phyloP scores from a whole-genome alignment of 92 coral and sea anemone species.

The Isaurus tuberculatus region DNA sequence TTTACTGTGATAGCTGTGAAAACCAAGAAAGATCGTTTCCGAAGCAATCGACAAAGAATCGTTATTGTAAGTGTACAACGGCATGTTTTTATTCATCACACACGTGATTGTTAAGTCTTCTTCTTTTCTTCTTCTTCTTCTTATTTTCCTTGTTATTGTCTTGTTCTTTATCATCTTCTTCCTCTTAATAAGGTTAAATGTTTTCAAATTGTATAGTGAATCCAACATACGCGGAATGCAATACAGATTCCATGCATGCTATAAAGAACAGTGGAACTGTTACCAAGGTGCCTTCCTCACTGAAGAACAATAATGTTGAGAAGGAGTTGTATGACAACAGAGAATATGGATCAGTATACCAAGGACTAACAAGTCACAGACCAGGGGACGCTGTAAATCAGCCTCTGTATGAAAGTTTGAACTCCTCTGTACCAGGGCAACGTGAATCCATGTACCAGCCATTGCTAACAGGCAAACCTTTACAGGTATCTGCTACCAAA shows the following conservation, averaged over 20 bases:
- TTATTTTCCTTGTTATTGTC: too few species aligned
- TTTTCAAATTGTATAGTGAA: not conserved
- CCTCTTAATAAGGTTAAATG: too few species aligned
- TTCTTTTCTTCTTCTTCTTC: too few species aligned
- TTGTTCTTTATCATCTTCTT: too few species aligned
- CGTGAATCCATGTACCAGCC: constrained; percentile 23
- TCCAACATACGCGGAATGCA: constrained; percentile 3
- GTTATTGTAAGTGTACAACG: constrained; percentile 15
- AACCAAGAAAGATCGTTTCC: not conserved
- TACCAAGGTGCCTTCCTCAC: not conserved
- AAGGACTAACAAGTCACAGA: constrained; percentile 1
- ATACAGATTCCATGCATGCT: not conserved
- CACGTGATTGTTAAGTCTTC: too few species aligned
- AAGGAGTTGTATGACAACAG: constrained; percentile 17
- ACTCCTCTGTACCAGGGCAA: constrained; percentile 5
- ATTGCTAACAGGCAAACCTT: not conserved
- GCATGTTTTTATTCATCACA: too few species aligned
- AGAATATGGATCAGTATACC: constrained; percentile 18
- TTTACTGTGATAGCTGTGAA: constrained; percentile 22
- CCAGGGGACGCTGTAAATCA: constrained; percentile 7
- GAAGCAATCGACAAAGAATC: constrained; percentile 24
- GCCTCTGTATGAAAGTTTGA: constrained; percentile 34
- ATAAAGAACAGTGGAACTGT: constrained; percentile 16
- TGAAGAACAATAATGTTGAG: constrained; percentile 29
- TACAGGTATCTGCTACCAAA: not conserved